Conservation (phyloP, 2,113 vertebrate species). For the Tonatia bakeri region DNA sequence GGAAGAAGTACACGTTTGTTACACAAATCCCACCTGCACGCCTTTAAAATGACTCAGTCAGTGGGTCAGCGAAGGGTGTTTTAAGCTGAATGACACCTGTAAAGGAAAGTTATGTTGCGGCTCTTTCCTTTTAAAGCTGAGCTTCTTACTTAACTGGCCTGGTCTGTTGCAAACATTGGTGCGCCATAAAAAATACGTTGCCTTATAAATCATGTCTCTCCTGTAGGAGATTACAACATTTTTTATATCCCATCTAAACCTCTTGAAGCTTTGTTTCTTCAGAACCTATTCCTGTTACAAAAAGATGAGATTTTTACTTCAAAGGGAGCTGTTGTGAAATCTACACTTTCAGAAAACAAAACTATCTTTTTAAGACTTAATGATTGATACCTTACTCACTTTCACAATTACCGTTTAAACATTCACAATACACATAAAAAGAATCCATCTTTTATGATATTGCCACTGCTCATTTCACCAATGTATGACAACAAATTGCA, state of each 20-base stretch:
- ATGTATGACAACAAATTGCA: not conserved
- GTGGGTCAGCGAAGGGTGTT: conserved; percentile 35
- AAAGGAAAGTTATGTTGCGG: conserved; percentile 44
- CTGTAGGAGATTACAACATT: conserved; percentile 54
- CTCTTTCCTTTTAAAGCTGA: conserved; percentile 56
- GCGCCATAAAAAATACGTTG: conserved; percentile 48
- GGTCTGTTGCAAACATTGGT: conserved; percentile 45
- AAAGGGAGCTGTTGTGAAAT: conserved; percentile 52
- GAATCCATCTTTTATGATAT: not conserved
- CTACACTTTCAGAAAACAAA: not conserved
- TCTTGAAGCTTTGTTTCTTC: conserved; percentile 53
- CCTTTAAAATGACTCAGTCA: not conserved
- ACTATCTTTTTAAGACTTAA: not conserved
- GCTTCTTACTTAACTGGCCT: conserved; percentile 39
- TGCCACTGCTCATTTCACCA: not conserved
- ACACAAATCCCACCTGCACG: not conserved
- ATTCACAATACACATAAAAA: not conserved
- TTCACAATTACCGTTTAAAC: not conserved
- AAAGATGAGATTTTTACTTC: conserved; percentile 47
- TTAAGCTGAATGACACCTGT: conserved; percentile 46
- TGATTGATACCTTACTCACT: not conserved
- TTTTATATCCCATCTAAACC: conserved; percentile 61
- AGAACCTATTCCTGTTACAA: conserved; percentile 35
- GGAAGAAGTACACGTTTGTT: not conserved
- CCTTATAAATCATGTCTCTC: conserved; percentile 60